Percentiles rank a stretch among this genome's conserved stretches.
Conservation (phyloP, 2,888 invertebrate species). For the Callosobruchus maculatus region DNA sequence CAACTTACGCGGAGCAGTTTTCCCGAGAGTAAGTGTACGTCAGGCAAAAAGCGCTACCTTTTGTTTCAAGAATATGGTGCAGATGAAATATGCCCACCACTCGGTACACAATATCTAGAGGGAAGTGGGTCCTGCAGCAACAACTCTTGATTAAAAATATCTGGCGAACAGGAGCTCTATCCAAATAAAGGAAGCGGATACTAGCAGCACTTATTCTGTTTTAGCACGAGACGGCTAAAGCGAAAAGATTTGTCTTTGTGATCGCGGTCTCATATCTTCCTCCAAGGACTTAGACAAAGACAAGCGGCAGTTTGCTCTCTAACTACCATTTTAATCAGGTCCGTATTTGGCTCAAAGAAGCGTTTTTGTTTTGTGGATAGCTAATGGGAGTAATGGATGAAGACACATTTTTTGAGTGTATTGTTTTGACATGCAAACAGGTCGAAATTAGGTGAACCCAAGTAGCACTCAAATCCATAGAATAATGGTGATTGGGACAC, state of each 20-base stretch:
- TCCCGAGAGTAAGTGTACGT: not conserved
- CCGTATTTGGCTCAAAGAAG: not conserved
- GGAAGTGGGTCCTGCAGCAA: not conserved
- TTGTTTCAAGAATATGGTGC: not conserved
- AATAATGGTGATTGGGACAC: no score
- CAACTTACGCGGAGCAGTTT: not conserved
- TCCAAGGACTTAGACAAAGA: not conserved
- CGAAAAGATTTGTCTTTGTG: not conserved
- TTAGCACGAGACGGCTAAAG: not conserved
- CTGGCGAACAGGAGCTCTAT: not conserved
- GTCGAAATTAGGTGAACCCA: no score
- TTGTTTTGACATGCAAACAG: no score
- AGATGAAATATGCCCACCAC: not conserved
- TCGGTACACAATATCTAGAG: not conserved
- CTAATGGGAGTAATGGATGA: no score
- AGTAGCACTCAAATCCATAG: no score
- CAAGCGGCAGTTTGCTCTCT: not conserved
- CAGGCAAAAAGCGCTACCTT: not conserved
- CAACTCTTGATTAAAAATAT: not conserved
- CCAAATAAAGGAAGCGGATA: not conserved
- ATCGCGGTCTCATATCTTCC: not conserved
- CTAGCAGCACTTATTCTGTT: not conserved
- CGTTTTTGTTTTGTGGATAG: no score
- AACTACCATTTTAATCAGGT: not conserved
- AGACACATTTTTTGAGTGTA: no score